Evolutionary conservation across 2,888 invertebrate genomes (phyloP), one percentile per base, ranked within the genome.

Genomic region (Idaea straminata): DNA sequence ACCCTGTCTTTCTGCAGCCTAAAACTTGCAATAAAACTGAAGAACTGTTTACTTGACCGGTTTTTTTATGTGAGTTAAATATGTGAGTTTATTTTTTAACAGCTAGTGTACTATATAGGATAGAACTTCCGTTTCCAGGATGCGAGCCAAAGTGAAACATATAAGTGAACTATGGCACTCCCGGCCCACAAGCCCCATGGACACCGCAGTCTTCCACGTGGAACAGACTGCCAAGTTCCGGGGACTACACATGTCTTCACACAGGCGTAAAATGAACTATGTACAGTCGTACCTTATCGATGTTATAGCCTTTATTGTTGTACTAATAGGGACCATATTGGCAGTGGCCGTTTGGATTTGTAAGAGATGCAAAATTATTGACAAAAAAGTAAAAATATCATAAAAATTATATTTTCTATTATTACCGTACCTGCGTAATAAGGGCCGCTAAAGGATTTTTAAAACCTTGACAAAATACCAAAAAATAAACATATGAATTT

Each of bases 141-240:
- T 77, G 72, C 76, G 78, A 5, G 61, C 63, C 1, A 74, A 73
- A 58, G 82, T 83, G 1, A 79, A 79, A 72, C 68, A 66, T 3
- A 71, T 83, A 4, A 80, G 82, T 35, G 38, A 66, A 7, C 72
- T 76, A 47, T 86, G 85, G 84, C 70, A 71, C 61, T 79, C 81
- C 59, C 80, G 84, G 0, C 81, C 78, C 0, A 64, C 75, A 0
- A 7, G 73, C 0, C 84, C 85, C 0, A 84, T 86, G 82, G 82
- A 81, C n/a, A 76, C 76, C 0, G 86, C 86, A 0, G 63, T 85
- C 2, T 81, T 77, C 72, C 76, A 83, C 71, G 74, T 85, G 10
- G 84, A 86, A 66, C 78, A 74, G 35, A 74, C 78, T 0, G 84
- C 81, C 3, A 78, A 80, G 4, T 71, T 75, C 68, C 73, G 74